Base-by-base conservation (phyloP, 2,113 vertebrate genomes). In the Rhinogobius similis region DNA sequence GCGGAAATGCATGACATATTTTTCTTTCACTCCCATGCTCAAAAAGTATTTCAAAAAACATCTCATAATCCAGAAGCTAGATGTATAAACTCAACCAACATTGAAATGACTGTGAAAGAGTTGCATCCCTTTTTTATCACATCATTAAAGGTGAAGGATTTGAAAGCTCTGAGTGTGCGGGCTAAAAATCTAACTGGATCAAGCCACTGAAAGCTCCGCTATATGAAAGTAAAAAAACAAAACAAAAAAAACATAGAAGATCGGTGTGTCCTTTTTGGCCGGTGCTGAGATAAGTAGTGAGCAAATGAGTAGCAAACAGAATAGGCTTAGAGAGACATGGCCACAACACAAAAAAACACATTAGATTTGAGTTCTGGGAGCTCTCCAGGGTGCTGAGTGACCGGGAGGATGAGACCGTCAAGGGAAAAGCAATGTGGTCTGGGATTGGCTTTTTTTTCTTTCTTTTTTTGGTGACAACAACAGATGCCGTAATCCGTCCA, bases 401-500 rank as follows among this genome's bases (percentile, higher is more conserved):
- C 74, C 69, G 67, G 71, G 44, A 77, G 67, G 77, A 72, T 43
- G 70, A 76, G 59, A 70, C 62, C 63, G 69, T 58, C 77, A 56
- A 52, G 69, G 76, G 73, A 78, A 79, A 86, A 69, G 70, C 44
- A 32, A 64, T 71, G 68, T 78, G 67, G 68, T 74, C 64, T 55
- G 9, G 23, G 32, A 38, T 68, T 39, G 13, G 3, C 68, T 71
- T 75, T 71, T 74, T 61, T 62, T 65, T 58, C 23, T 26, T 67
- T 29, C 32, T 52, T 44, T 70, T n/a, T 73, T 74, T 72, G 27
- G 29, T 55, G n/a, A 81, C 82, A 82, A 75, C 79, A 82, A 76
- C 89, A 88, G 85, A 85, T 88, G 86, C 78, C 82, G 72, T 87
- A 85, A 88, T 88, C 80, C 32, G 5, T 59, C 79, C 65, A 82